These are phyloP conservation scores for Hyposmocoma kahamanoa DNA, from an alignment of 1,140 invertebrate genomes.

Conservation along the genomic window DNA sequence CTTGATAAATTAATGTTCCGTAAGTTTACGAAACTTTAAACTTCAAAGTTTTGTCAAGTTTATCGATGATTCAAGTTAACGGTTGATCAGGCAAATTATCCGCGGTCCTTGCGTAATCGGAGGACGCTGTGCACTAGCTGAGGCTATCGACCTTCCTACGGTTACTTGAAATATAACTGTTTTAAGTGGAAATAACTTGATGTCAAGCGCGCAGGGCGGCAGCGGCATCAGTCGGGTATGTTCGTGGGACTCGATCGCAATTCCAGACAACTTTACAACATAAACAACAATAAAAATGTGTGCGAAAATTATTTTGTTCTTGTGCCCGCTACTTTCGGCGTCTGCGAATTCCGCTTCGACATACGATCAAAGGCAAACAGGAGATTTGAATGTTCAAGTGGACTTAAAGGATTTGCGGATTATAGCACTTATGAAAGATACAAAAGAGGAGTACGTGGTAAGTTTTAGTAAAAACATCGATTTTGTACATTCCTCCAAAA, in stretches of 20 bases:
- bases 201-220: constrained; percentile 41
- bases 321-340: constrained; percentile 4
- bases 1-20: too few relatives aligned
- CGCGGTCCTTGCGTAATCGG: constrained; percentile 46
- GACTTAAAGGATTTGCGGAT: constrained; percentile 85
- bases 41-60: too few relatives aligned
- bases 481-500: too few relatives aligned
- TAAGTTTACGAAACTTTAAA: too few relatives aligned
- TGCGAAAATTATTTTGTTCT: constrained; percentile 14
- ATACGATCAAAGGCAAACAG: constrained; percentile 84
- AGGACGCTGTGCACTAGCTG: constrained; percentile 45
- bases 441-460: constrained; percentile 68
- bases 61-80: constrained; percentile 9
- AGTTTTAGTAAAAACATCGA: constrained; percentile 12
- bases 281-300: constrained; percentile 8
- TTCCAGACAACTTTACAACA: background rate
- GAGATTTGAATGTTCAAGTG: constrained; percentile 85
- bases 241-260: constrained; percentile 28
- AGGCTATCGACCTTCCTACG: constrained; percentile 69
- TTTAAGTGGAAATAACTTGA: constrained; percentile 68
- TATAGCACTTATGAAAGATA: constrained; percentile 75
- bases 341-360: constrained; percentile 12
- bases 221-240: constrained; percentile 36
- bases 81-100: constrained; percentile 27
- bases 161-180: constrained; percentile 71